Evolutionary conservation across 2,113 vertebrate species (phyloP).

Genomic region (Alosa alosa): DNA sequence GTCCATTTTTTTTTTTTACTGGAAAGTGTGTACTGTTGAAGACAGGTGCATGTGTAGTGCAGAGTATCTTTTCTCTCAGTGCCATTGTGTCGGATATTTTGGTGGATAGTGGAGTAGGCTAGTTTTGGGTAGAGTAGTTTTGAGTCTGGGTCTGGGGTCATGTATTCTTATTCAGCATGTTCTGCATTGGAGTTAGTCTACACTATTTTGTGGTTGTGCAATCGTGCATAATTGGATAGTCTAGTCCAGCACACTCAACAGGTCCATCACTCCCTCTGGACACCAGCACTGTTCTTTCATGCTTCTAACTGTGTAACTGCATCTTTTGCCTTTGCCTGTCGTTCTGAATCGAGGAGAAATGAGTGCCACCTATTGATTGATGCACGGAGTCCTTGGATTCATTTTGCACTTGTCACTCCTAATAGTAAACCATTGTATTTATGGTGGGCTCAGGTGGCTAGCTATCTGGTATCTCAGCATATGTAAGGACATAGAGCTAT

Average conservation of each 20-base stretch:
- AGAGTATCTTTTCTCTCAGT: background rate
- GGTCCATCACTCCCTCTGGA: background rate
- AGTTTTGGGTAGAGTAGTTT: background rate
- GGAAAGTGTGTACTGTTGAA: background rate
- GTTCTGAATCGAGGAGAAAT: background rate
- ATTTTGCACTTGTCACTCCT: slow-evolving; percentile 7
- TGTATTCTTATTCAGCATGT: background rate
- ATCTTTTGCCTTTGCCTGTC: background rate
- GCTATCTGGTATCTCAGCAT: background rate
- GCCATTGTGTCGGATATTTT: background rate
- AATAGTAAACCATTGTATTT: background rate
- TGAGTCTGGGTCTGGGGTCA: background rate
- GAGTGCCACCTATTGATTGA: background rate
- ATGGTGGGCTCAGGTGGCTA: background rate
- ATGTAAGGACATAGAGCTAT: background rate
- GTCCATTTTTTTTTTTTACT: background rate
- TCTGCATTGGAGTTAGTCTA: background rate
- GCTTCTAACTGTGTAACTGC: background rate
- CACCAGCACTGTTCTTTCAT: background rate
- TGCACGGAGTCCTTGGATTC: background rate
- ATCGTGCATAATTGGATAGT: background rate
- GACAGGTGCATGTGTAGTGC: background rate
- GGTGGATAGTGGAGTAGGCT: background rate
- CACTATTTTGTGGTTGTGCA: background rate
- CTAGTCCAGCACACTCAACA: background rate